Base-by-base conservation (phyloP, 2,888 invertebrate species). In the Lepetodrilus schrolli region DNA sequence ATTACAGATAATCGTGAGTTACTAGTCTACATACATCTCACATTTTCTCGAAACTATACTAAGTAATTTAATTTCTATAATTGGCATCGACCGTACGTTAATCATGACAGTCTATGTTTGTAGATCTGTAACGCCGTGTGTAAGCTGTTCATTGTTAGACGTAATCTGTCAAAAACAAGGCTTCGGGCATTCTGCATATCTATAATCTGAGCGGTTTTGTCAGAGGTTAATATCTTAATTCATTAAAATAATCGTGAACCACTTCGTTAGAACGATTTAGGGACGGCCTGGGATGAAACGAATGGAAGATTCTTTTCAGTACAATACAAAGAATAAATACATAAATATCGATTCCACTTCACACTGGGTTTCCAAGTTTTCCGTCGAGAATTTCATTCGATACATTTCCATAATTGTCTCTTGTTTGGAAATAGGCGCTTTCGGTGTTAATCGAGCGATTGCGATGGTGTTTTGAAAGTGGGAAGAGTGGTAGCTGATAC, bases 321-420 rank as follows among this genome's bases (percentile, higher is more conserved):
- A 34, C 58, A 43, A n/a, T n/a, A 58, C 34, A 58, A 34, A 58
- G 58, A 30, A 30, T 26, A 58, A 30, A 58, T 58, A 58, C 13
- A 58, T 58, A 58, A 58, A 43, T 30, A 58, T 58, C 58, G 58
- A 58, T 58, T 58, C 58, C 58, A 34, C 1, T 30, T 58, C 58
- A 21, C 30, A 58, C 58, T 30, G 23, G 30, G 26, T 26, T 58
- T 58, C 10, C 58, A 58, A 58, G 58, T 58, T 58, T 58, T 30
- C 58, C 58, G 30, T 58, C 30, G 58, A 58, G 58, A 34, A 30
- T 58, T 58, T 58, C 17, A 30, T 58, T 34, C 58, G 58, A 58
- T 58, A 58, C 34, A 58, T 58, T 58, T 58, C 58, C 58, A 58
- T 58, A 58, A 58, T 58, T 58, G 58, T 17, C 58, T 58, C 58